Evolutionary conservation across 1,140 invertebrate genomes (phyloP).

Genomic region (Drosophila bocqueti): DNA sequence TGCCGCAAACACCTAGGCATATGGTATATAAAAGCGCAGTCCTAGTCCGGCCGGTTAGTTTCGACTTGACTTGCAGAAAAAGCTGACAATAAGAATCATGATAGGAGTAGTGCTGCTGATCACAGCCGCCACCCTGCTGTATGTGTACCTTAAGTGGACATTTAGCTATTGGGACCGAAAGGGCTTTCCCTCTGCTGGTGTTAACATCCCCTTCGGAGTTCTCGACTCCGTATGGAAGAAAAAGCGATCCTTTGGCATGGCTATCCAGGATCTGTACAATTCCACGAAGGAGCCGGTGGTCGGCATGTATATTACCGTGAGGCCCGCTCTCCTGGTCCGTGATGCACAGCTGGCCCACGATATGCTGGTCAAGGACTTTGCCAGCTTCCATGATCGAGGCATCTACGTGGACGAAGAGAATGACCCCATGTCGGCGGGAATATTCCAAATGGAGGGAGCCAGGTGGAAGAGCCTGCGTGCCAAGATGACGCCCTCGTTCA

Average conservation of each 20-base stretch:
- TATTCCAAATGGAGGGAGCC: conserved; percentile 85
- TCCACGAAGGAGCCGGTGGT: conserved; percentile 58
- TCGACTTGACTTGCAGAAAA: neutral
- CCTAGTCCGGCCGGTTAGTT: conserved; percentile 15
- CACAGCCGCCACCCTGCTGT: conserved; percentile 32
- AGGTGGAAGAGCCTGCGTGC: conserved; percentile 86
- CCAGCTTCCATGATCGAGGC: conserved; percentile 84
- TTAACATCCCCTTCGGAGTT: conserved; percentile 73
- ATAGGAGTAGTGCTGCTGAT: conserved; percentile 44
- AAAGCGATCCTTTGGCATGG: conserved; percentile 60
- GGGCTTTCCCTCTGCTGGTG: conserved; percentile 50
- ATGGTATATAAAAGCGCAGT: conserved; percentile 37
- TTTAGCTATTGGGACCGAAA: conserved; percentile 75
- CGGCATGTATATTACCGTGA: conserved; percentile 71
- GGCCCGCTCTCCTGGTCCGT: conserved; percentile 84
- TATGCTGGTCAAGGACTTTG: conserved; percentile 85
- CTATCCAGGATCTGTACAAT: conserved; percentile 70
- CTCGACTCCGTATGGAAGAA: conserved; percentile 45
- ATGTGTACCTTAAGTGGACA: conserved; percentile 64
- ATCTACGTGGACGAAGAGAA: conserved; percentile 80
- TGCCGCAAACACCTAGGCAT: conserved; percentile 2
- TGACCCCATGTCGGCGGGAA: conserved; percentile 77
- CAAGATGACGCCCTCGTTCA: conserved; percentile 87
- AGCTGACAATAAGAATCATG: conserved; percentile 31
- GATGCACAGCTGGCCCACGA: conserved; percentile 85